Conservation (phyloP, 2,888 invertebrate genomes). For the Acleris sparsana region DNA sequence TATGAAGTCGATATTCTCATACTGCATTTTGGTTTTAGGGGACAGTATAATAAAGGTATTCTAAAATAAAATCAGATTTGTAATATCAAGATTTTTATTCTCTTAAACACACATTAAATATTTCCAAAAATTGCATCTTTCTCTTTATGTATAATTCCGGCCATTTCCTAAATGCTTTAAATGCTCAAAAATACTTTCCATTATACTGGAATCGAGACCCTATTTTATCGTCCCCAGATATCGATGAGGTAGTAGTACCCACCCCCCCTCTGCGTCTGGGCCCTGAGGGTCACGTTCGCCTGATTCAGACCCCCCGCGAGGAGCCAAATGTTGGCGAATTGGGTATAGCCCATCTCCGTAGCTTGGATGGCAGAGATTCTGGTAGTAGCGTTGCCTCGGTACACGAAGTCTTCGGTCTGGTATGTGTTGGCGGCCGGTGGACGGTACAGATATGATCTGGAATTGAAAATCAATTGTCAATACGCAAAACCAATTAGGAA, state of each 20-base stretch:
- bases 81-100: too few species aligned
- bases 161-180: too few species aligned
- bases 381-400: constrained; percentile 56
- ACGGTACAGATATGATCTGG: constrained; percentile 51
- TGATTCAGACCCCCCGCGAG: constrained; percentile 50
- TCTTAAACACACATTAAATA: too few species aligned
- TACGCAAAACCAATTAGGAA: too few species aligned
- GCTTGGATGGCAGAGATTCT: constrained; percentile 59
- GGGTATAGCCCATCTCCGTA: constrained; percentile 58
- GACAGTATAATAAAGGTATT: too few species aligned
- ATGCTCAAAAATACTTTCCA: too few species aligned
- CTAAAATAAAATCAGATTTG: too few species aligned
- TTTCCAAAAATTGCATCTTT: too few species aligned
- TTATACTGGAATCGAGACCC: too few species aligned
- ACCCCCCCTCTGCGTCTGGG: constrained; percentile 57
- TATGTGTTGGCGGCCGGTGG: constrained; percentile 50
- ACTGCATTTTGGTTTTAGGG: too few species aligned
- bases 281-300: constrained; percentile 58
- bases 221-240: constrained; percentile 60
- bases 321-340: constrained; percentile 57
- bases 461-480: constrained; percentile 32
- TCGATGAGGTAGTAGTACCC: constrained; percentile 66
- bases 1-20: too few species aligned
- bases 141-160: too few species aligned
- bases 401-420: constrained; percentile 63